Evolutionary conservation across 2,797 vertebrate species (phyloP), one percentile per base, ranked within the genome.

Genomic region (Botia almorhae): DNA sequence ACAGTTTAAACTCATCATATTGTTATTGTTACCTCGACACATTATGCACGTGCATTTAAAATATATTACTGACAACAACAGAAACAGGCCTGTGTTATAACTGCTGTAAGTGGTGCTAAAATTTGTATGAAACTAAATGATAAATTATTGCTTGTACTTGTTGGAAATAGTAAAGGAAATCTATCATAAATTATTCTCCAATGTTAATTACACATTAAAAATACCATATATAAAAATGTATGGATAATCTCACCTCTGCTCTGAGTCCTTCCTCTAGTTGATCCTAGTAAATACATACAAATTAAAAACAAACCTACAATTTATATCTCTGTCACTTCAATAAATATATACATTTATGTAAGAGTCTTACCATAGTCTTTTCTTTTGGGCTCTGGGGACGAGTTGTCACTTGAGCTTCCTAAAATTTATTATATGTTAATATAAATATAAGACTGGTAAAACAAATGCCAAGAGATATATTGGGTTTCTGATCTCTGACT

Each of bases 361-460:
- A 43, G 26, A 36, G 10, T 78, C 92, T 76, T 96, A 94, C 98
- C 96, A 71, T 96, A 93, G 83, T 97, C 97, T 92, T 97, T 99
- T 84, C 98, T 96, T 50, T 94, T 89, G 81, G 96, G 93, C 90
- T 99, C 97, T 0, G 98, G 98, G n/a, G 98, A 99, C 77, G 98
- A 99, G 74, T 53, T 53, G 10, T 94, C 96, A 78, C 97, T 99
- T 90, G 98, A 99, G 88, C 97, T 99, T 89, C 96, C 98, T 99
- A 69, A 76, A 77, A 73, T 11, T 80, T 84, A 78, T 60, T 19
- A 60, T 13, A 69, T 23, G 26, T 0, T 78, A 10, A 1, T 8
- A 13, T 29, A 69, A 77, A 50, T 63, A 63, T 33, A 50, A 63
- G 6, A 33, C n/a, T 17, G 6, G 16, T 1, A 17, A 50, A 13